phyloP scores from a whole-genome alignment of 2,113 vertebrate genomes.

The Genyomyrus donnyi region DNA sequence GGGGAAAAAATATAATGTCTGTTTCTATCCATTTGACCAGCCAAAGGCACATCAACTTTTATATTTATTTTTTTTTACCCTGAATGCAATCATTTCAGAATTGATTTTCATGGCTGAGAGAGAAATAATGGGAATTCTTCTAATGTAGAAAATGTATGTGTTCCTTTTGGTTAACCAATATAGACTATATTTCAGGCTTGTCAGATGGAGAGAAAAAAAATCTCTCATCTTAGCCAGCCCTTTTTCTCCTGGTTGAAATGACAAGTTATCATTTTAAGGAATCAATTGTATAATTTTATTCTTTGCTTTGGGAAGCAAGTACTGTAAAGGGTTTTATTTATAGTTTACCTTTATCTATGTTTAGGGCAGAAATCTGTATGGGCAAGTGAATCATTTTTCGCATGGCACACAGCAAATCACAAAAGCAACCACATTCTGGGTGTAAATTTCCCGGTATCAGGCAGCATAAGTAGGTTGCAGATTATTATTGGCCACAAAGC shows the following conservation, averaged over 20 bases:
- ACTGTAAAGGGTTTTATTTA: conserved; percentile 36
- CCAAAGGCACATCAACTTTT: conserved; percentile 79
- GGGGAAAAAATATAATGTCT: conserved; percentile 61
- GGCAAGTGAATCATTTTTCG: not conserved
- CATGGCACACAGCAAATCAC: not conserved
- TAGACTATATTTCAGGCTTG: conserved; percentile 90
- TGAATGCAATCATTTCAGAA: conserved; percentile 94
- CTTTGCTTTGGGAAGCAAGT: conserved; percentile 38
- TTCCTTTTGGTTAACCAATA: conserved; percentile 98
- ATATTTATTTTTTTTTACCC: conserved; percentile 42
- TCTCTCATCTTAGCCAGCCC: conserved; percentile 48
- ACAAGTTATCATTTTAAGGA: conserved; percentile 61
- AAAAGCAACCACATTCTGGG: not conserved
- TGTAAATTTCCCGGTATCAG: not conserved
- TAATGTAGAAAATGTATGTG: conserved; percentile 97
- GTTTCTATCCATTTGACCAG: conserved; percentile 76
- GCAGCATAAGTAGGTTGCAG: not conserved
- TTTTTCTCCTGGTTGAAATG: conserved; percentile 51
- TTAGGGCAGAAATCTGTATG: not conserved
- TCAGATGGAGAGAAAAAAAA: conserved; percentile 76
- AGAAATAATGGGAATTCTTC: conserved; percentile 98
- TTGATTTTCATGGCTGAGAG: conserved; percentile 97
- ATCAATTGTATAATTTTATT: conserved; percentile 59
- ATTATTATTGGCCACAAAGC: not conserved
- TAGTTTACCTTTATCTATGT: conserved; percentile 23